Evolutionary conservation across 23 tunicate genomes (phyloP).

Genomic region (Ciona savignyi): DNA sequence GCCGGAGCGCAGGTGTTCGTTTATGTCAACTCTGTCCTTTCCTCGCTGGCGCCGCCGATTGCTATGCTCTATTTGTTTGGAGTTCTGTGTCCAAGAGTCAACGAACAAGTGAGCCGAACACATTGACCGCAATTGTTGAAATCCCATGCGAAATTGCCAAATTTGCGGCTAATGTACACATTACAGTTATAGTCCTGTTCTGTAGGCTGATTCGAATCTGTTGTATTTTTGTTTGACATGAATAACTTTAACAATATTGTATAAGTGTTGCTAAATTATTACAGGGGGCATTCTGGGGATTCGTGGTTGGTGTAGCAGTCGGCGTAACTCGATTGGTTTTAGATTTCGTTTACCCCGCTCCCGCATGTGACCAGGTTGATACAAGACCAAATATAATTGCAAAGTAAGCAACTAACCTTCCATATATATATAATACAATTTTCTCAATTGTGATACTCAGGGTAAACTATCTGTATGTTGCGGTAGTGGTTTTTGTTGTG

Average conservation of each 20-base stretch:
- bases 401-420: constrained; percentile 18
- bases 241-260: too few species aligned
- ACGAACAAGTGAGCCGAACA: constrained; percentile 66
- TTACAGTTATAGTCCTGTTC: too few species aligned
- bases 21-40: constrained; percentile 41
- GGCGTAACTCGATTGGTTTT: constrained; percentile 55
- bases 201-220: neutral
- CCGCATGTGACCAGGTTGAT: constrained; percentile 54
- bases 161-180: too few species aligned
- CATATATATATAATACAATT: neutral
- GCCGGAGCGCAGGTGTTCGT: constrained; percentile 75
- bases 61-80: constrained; percentile 51
- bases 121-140: too few species aligned
- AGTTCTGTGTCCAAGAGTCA: constrained; percentile 54
- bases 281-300: constrained; percentile 89
- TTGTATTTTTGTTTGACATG: neutral
- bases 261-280: too few species aligned
- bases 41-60: constrained; percentile 74
- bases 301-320: constrained; percentile 49
- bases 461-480: constrained; percentile 58
- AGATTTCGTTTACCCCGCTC: constrained; percentile 47
- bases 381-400: constrained; percentile 56
- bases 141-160: too few species aligned
- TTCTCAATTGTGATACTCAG: constrained; percentile 13
- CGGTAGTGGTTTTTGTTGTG: constrained; percentile 45